Base-by-base conservation (phyloP, 2,888 invertebrate species). In the Pogonocherus hispidulus region DNA sequence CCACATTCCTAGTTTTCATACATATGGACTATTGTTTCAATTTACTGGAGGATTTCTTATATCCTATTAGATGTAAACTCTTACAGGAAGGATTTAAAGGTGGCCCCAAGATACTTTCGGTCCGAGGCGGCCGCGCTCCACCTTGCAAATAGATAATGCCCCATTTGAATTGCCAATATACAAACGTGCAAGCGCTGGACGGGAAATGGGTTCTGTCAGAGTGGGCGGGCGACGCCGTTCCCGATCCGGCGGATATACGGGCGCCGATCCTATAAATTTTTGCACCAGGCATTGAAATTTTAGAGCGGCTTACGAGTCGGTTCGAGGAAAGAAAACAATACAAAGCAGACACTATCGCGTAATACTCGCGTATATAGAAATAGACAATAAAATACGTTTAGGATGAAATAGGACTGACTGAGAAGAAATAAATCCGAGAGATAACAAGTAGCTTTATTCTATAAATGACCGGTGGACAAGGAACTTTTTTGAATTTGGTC, bases 161-260 rank as follows among this genome's bases (percentile, higher is more conserved):
- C 62, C 18, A 62, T 62, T 62, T 62, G 62, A 62, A 62, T 62
- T 62, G 62, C 62, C 62, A 51, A 62, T 62, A 62, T 22, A 51
- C 62, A 35, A 51, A 37, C 59, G 20, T 35, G 47, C 35, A 20
- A 51, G 62, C 62, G 62, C 62, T 22, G 62, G 62, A 67, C 60
- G 54, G 62, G 60, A 60, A 67, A 55, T 67, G 44, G 67, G 46
- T 67, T 63, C 67, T 63, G 63, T 67, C 67, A 46, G 46, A 44
- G 49, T 51, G 16, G 37, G 37, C 57, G 44, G 35, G 32, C 51
- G 51, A 8, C 27, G 22, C n/a, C 47, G 9, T 27, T 47, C 16
- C 47, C 3, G 47, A 41, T 47, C 19, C 47, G 59, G 18, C 3
- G 51, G 62, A 62, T 59, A 47, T 59, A 59, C 32, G 2, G 9